Evolutionary conservation across 2,888 invertebrate genomes (phyloP).

Genomic region (Diloba caeruleocephala): DNA sequence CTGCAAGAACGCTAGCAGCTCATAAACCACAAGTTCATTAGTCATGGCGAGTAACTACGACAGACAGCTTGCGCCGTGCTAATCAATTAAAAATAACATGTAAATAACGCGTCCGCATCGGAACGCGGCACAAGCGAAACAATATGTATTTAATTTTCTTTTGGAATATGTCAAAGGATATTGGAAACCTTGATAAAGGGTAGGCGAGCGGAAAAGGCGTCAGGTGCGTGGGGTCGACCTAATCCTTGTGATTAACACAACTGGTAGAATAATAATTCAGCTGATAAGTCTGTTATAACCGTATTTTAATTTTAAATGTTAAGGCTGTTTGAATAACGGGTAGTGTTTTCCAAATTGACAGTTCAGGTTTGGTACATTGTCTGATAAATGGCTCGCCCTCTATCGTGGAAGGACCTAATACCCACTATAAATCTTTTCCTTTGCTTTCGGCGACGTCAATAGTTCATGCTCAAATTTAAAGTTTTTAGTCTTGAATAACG

Average conservation of each 20-base stretch:
- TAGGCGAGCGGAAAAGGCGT: constrained; percentile 9
- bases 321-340: background rate
- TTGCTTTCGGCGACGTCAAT: background rate
- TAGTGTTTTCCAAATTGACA: constrained; percentile 11
- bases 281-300: no score
- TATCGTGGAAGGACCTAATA: constrained; percentile 25
- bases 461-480: constrained; percentile 4
- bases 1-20: no score
- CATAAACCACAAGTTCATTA: no score
- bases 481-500: background rate
- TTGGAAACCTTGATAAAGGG: constrained; percentile 9
- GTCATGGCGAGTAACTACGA: no score
- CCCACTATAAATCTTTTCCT: constrained; percentile 27
- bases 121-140: no score
- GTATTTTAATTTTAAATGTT: no score
- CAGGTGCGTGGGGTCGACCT: constrained; percentile 23
- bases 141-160: no score
- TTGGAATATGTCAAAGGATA: background rate
- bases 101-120: no score
- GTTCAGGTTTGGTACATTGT: constrained; percentile 5
- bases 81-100: no score
- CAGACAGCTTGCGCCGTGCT: no score
- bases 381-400: constrained; percentile 31
- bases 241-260: constrained; percentile 38
- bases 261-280: no score